These are phyloP conservation scores for Pachycephus smyrnensis DNA, from an alignment of 2,888 invertebrate genomes.

Conservation along the genomic window DNA sequence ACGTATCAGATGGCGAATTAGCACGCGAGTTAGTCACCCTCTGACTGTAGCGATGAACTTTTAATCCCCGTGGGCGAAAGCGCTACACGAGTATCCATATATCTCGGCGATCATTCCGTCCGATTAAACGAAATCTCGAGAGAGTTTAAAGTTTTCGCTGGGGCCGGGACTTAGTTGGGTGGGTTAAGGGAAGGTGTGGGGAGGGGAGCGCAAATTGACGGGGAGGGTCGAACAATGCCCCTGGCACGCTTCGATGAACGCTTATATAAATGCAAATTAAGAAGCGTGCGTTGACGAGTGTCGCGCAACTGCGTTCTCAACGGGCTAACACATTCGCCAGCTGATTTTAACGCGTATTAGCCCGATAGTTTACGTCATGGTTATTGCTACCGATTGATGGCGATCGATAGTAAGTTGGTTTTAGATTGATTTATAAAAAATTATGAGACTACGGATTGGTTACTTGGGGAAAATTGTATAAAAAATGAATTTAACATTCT, in stretches of 20 bases:
- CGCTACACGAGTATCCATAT: slow-evolving; percentile 30
- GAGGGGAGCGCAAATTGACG: slow-evolving; percentile 44
- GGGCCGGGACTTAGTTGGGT: slow-evolving; percentile 1
- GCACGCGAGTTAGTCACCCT: slow-evolving; percentile 19
- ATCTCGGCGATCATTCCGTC: slow-evolving; percentile 51
- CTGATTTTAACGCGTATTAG: too few species aligned
- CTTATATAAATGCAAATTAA: slow-evolving; percentile 63
- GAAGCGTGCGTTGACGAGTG: slow-evolving; percentile 29
- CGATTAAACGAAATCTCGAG: slow-evolving; percentile 51
- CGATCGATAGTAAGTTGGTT: too few species aligned
- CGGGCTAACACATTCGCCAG: too few species aligned
- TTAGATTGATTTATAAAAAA: too few species aligned
- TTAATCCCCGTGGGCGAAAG: slow-evolving; percentile 37
- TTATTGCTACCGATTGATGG: too few species aligned
- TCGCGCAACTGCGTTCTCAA: too few species aligned
- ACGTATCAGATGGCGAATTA: slow-evolving; percentile 45
- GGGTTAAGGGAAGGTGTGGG: too few species aligned
- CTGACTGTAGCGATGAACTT: slow-evolving; percentile 34
- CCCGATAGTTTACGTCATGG: too few species aligned
- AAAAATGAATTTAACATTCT: too few species aligned
- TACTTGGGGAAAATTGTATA: too few species aligned
- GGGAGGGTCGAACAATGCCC: slow-evolving; percentile 48
- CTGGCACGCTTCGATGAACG: slow-evolving; percentile 49
- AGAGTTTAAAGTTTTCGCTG: slow-evolving; percentile 42
- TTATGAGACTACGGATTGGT: too few species aligned